Percentiles rank a stretch among this genome's conserved stretches.
phyloP scores from a whole-genome alignment of 2,797 vertebrate species.

The Hyperoplus lanceolatus region DNA sequence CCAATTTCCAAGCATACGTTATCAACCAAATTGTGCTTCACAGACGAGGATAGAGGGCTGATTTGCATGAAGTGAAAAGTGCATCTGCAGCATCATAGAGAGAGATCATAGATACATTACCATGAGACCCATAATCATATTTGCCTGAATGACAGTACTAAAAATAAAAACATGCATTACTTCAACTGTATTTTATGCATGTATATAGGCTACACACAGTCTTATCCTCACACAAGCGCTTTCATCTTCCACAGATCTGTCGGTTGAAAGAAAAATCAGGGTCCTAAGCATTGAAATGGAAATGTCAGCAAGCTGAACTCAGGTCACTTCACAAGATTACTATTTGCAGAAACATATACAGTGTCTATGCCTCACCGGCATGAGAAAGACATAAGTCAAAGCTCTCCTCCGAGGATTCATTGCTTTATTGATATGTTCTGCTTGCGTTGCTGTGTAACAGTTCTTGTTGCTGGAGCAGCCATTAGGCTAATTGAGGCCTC shows the following conservation, averaged over 20 bases:
- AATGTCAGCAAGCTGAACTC: conserved; percentile 40
- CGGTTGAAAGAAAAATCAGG: conserved; percentile 6
- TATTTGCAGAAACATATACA: conserved; percentile 11
- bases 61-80: conserved; percentile 67
- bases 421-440: conserved; percentile 18
- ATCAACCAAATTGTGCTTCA: conserved; percentile 22
- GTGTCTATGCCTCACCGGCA: not conserved
- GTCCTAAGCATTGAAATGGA: conserved; percentile 5
- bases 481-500: conserved; percentile 65
- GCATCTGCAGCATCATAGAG: conserved; percentile 49
- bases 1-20: conserved; percentile 46
- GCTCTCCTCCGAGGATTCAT: conserved; percentile 36
- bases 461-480: conserved; percentile 53
- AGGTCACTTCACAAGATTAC: conserved; percentile 38
- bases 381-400: conserved; percentile 33
- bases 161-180: conserved; percentile 9
- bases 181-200: not conserved
- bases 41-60: conserved; percentile 23
- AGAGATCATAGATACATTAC: conserved; percentile 27
- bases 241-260: not conserved
- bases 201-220: not conserved
- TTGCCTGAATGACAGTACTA: conserved; percentile 11
- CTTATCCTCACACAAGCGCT: not conserved
- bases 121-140: conserved; percentile 29
- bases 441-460: conserved; percentile 36